Conservation (phyloP, 2,113 vertebrate species). For the Lepus europaeus region DNA sequence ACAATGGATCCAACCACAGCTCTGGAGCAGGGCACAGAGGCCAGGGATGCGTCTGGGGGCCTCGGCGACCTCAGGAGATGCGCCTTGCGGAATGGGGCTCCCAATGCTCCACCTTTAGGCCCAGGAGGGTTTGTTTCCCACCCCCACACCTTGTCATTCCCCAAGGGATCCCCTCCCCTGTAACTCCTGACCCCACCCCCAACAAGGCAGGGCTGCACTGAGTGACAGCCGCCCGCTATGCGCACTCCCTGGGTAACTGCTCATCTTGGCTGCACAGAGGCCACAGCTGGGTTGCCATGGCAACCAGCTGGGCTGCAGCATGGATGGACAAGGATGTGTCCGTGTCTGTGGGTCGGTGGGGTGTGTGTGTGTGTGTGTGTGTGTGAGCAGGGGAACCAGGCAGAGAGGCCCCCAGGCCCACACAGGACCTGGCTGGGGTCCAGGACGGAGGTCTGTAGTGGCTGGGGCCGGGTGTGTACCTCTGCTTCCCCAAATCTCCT, state of each 20-base stretch:
- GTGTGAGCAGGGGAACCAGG: no score
- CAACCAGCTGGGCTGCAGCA: constrained; percentile 32
- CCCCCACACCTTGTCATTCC: not conserved
- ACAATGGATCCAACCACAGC: not conserved
- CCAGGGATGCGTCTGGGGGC: fast-evolving
- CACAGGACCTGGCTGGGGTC: not conserved
- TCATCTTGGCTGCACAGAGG: not conserved
- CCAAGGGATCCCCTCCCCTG: no score
- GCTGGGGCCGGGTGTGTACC: not conserved
- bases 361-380: no score
- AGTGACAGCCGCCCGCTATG: not conserved
- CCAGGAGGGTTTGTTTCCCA: not conserved
- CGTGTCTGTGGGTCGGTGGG: no score
- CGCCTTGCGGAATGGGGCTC: not conserved
- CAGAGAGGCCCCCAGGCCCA: fast-evolving
- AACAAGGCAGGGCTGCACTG: no score
- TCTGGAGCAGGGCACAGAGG: not conserved
- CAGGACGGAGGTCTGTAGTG: not conserved
- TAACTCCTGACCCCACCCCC: not conserved
- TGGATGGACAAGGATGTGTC: not conserved
- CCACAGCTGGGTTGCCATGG: constrained; percentile 65
- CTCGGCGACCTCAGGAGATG: not conserved
- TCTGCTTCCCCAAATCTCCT: not conserved
- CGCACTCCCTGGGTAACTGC: constrained; percentile 70
- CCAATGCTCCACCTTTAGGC: no score